Evolutionary conservation across 2,797 vertebrate genomes (phyloP).

Genomic region (Brachyrhaphis roseni): DNA sequence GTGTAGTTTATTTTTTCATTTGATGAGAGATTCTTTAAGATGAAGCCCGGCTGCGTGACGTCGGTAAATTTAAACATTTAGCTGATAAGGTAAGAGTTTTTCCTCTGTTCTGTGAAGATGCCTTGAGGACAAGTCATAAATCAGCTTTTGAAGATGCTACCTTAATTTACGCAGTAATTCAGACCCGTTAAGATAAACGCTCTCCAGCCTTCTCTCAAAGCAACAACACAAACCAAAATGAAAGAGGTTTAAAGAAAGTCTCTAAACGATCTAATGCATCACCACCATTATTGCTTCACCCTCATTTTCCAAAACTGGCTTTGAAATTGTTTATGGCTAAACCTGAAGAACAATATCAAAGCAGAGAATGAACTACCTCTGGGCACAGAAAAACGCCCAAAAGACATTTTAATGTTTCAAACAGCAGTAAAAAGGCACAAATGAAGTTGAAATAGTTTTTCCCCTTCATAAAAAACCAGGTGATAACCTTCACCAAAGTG

Average conservation of each 20-base stretch:
- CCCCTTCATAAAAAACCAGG: not conserved
- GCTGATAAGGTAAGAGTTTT: conserved; percentile 51
- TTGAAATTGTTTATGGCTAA: not conserved
- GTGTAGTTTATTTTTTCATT: not conserved
- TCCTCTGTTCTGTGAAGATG: conserved; percentile 48
- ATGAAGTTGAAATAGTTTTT: not conserved
- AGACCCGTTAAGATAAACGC: conserved; percentile 46
- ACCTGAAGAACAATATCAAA: not conserved
- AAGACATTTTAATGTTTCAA: not conserved
- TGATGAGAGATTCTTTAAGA: not conserved
- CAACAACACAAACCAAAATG: conserved; percentile 6
- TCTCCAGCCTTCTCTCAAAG: conserved; percentile 1
- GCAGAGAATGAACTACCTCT: not conserved
- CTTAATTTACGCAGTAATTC: conserved; percentile 72
- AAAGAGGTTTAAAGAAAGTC: not conserved
- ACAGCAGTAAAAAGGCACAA: not conserved
- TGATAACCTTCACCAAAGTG: not conserved
- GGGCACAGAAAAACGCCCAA: not conserved
- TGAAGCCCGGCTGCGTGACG: not conserved
- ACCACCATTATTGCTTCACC: not conserved
- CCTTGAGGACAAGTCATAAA: conserved; percentile 65
- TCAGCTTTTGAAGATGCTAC: conserved; percentile 63
- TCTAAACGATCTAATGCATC: not conserved
- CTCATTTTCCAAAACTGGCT: not conserved
- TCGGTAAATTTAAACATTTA: conserved; percentile 70